Evolutionary conservation across 2,888 invertebrate genomes (phyloP), one percentile per base, ranked within the genome.

Genomic region (Fabriciana adippe): DNA sequence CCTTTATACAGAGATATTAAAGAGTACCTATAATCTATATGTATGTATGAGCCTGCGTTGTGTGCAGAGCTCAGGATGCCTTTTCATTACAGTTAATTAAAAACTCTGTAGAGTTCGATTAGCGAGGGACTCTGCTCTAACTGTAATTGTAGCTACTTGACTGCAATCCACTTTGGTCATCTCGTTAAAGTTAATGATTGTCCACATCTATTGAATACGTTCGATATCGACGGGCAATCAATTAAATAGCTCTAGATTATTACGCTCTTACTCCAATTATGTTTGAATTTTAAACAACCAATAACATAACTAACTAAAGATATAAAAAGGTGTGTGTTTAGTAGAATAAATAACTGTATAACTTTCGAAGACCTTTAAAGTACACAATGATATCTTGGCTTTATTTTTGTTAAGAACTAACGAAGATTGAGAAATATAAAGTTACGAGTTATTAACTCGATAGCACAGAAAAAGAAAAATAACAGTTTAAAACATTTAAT

Each of bases 51-150:
- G 50, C 48, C 41, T 50, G 53, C 50, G 47, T 57, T 59, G n/a
- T 48, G 66, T 26, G 26, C 35, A 59, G 67, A 60, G 47, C 54
- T 14, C 69, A 69, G 69, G 70, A 72, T 69, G 66, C 70, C 61
- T 57, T 70, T 73, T 72, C 61, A 72, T 72, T 70, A 68, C 35
- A 15, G 48, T 62, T 67, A 72, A 73, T 73, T 73, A 73, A 70
- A 57, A 69, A 55, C 60, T 59, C 65, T 56, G 55, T 55, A 64
- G 60, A 51, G 61, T 53, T 56, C 69, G 60, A 66, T 70, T 68
- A 66, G 70, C 18, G 61, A 16, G 71, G 65, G 64, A 53, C 48
- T 50, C 53, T 64, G 59, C 51, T 56, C 61, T 62, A 45, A 57
- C 56, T 69, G 67, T 66, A 64, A 72, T 72, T 70, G 69, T 68